Percentiles rank a stretch among this genome's conserved stretches.
phyloP scores from a whole-genome alignment of 92 coral and sea anemone genomes.

The Chrysogorgia sp. region DNA sequence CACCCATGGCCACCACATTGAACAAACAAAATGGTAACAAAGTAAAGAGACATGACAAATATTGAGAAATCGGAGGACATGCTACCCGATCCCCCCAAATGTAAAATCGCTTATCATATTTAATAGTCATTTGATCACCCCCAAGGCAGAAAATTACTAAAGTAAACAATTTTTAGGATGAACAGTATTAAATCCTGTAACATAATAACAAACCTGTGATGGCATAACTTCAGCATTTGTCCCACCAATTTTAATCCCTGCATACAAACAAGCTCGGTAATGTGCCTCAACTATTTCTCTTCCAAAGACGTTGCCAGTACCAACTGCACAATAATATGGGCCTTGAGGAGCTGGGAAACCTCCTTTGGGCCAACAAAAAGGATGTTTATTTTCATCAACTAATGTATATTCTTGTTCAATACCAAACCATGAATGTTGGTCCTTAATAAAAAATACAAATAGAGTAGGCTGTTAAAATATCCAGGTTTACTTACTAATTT shows the following conservation, averaged over 20 bases:
- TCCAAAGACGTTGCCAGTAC: conserved; percentile 92
- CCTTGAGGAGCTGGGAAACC: conserved; percentile 98
- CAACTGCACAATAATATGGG: conserved; percentile 95
- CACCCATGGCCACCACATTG: too few species aligned
- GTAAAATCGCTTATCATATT: too few species aligned
- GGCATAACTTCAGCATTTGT: conserved; percentile 99
- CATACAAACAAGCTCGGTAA: conserved; percentile 91
- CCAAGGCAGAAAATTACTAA: too few species aligned
- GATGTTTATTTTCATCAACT: conserved; percentile 80
- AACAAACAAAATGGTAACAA: too few species aligned
- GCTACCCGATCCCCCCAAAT: too few species aligned
- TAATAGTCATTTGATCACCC: too few species aligned
- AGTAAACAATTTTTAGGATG: conserved; percentile 79
- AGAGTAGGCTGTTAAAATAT: too few species aligned
- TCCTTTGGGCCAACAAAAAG: conserved; percentile 97
- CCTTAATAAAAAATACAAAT: conserved; percentile 44
- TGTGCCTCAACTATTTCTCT: conserved; percentile 97
- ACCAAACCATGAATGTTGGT: conserved; percentile 87
- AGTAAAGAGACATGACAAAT: too few species aligned
- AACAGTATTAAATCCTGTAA: too few species aligned
- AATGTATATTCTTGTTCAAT: conserved; percentile 98
- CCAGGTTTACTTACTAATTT: too few species aligned
- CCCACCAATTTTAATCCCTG: conserved; percentile 96
- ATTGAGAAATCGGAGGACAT: too few species aligned
- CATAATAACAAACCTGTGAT: conserved; percentile 80